Conservation (phyloP, 1,140 invertebrate genomes). For the Leguminivora glycinivorella region DNA sequence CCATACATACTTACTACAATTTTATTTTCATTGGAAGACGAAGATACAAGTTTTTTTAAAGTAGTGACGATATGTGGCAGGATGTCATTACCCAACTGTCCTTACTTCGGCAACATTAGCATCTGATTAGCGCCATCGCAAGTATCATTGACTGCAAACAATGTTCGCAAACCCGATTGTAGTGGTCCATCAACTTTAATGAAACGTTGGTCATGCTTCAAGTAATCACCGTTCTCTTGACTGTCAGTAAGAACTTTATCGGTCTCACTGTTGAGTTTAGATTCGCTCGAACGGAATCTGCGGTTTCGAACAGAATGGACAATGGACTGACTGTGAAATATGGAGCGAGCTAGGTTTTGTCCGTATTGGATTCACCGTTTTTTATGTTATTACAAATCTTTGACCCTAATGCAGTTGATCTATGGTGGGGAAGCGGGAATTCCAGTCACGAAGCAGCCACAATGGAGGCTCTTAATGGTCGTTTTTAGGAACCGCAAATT, state of each 20-base stretch:
- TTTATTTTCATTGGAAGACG: too few species aligned
- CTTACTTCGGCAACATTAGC: background rate
- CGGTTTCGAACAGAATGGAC: slow-evolving; percentile 12
- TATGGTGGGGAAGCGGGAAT: background rate
- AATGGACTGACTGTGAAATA: slow-evolving; percentile 19
- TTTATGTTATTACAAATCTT: slow-evolving; percentile 23
- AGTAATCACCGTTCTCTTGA: background rate
- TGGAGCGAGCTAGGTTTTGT: slow-evolving; percentile 26
- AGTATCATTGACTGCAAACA: slow-evolving; percentile 16
- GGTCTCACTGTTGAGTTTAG: background rate
- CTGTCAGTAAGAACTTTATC: slow-evolving; percentile 1
- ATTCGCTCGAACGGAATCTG: background rate
- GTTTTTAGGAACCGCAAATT: background rate
- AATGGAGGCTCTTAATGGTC: background rate
- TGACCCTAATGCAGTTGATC: slow-evolving; percentile 26
- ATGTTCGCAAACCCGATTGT: background rate
- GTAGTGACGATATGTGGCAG: background rate
- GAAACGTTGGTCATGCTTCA: slow-evolving; percentile 22
- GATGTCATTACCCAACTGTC: background rate
- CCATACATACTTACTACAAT: too few species aligned
- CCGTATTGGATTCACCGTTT: slow-evolving; percentile 18
- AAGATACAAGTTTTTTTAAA: too few species aligned
- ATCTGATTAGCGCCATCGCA: slow-evolving; percentile 8
- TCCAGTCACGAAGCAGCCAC: background rate
- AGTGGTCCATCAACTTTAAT: slow-evolving; percentile 13